Evolutionary conservation across 2,113 vertebrate genomes (phyloP), one percentile per base, ranked within the genome.

Genomic region (Actenoides hombroni): DNA sequence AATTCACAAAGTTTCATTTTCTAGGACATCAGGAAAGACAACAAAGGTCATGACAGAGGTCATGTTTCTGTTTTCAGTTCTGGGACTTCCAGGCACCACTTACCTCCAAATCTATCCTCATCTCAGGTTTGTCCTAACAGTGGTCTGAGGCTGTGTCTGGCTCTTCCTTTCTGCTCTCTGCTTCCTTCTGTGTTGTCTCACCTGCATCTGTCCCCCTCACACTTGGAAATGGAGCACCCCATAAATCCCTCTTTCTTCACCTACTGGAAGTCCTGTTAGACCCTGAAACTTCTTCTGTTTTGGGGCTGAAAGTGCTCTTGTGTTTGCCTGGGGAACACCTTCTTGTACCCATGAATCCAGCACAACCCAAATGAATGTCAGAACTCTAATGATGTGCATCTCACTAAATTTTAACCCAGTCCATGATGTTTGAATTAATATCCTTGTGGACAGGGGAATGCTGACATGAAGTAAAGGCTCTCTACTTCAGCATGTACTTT

Each of bases 161-260:
- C 23, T 83, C 20, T 51, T 73, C 24, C n/a, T 51, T 82, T 57
- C 71, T 63, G 35, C 14, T 70, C 16, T 42, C n/a, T 67, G 24
- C 33, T 40, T 85, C 24, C 20, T 68, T 44, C 48, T 61, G 13
- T 39, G 70, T 56, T 46, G 24, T 51, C 20, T 63, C 15, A 46
- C 13, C 13, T 18, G 4, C 1, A 1, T 21, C 25, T 74, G 25
- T 11, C 8, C 8, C 6, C 20, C 4, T 8, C 46, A 37, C 18
- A 20, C 19, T 10, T 37, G 40, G 63, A 13, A 28, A 40, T 40
- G 39, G 11, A 64, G 16, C 8, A 20, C 16, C 5, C 56, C 28
- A 21, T 5, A 59, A 56, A 56, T 51, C 28, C 16, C 39, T 65
- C 31, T 28, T 54, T 53, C 29, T 78, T 63, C 48, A 77, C 23